Percentiles rank a stretch among this genome's conserved stretches.
Conservation (phyloP, 2,888 invertebrate species). For the Callyntrura sp. region DNA sequence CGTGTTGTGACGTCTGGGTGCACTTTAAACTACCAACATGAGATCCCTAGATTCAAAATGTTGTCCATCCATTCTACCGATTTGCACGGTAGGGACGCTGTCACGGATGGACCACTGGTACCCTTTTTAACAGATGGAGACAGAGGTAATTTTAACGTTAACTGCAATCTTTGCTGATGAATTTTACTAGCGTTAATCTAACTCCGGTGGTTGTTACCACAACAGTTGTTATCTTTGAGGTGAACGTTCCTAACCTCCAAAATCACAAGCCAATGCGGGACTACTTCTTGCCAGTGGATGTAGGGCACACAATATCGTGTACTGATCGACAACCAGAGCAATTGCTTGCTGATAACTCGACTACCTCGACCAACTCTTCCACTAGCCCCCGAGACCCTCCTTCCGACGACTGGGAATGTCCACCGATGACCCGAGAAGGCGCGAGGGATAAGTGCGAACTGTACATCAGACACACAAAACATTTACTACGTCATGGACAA, state of each 20-base stretch:
- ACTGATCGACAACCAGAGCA: neutral
- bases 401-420: neutral
- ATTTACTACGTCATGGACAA: neutral
- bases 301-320: slow-evolving; percentile 71
- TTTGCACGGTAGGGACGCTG: neutral
- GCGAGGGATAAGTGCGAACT: slow-evolving; percentile 53
- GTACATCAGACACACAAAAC: slow-evolving; percentile 78
- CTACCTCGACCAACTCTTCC: too few species aligned
- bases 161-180: too few species aligned
- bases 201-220: too few species aligned
- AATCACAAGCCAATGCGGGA: slow-evolving; percentile 29
- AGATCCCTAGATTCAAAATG: slow-evolving; percentile 53
- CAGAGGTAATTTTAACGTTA: slow-evolving; percentile 27
- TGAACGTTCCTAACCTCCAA: slow-evolving; percentile 35
- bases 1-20: neutral
- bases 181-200: neutral
- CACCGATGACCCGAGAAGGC: neutral
- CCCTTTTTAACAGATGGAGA: slow-evolving; percentile 76
- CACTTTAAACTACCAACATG: too few species aligned
- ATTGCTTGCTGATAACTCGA: neutral
- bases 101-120: slow-evolving; percentile 75
- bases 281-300: slow-evolving; percentile 64
- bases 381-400: too few species aligned
- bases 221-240: slow-evolving; percentile 75
- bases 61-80: slow-evolving; percentile 39